A percentile compares a stretch with the other conserved stretches of the same genome.
These are phyloP conservation scores for Epiblema foenella DNA, from an alignment of 2,888 invertebrate species.

Conservation along the genomic window DNA sequence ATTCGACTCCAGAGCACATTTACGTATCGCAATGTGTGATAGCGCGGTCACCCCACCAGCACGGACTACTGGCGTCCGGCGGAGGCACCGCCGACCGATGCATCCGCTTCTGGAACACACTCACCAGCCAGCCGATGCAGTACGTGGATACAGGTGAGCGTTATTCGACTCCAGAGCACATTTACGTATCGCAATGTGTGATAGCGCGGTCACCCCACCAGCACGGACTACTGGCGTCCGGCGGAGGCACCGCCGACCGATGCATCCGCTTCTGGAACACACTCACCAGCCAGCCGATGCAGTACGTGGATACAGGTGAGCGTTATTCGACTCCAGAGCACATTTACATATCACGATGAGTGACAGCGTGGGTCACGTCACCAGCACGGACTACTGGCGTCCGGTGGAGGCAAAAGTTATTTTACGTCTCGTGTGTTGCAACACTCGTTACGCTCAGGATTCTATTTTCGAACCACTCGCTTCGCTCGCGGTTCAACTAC, in stretches of 20 bases:
- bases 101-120: conserved; percentile 60
- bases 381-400: conserved; percentile 97
- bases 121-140: conserved; percentile 96
- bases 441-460: no score
- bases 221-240: conserved; percentile 97
- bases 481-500: no score
- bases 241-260: conserved; percentile 99
- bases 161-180: no score
- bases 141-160: conserved; percentile 96
- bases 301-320: conserved; percentile 96
- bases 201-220: conserved; percentile 99
- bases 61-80: conserved; percentile 97
- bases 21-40: conserved; percentile 86
- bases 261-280: conserved; percentile 99
- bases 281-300: conserved; percentile 98
- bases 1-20: no score
- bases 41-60: conserved; percentile 99
- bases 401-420: no score
- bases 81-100: conserved; percentile 98
- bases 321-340: no score
- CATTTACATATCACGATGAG: conserved; percentile 63
- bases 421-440: no score
- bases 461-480: no score
- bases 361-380: conserved; percentile 99
- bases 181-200: conserved; percentile 75